A percentile compares a stretch with the other conserved stretches of the same genome.
These are phyloP conservation scores for Ascidia mentula DNA, from an alignment of 23 tunicate species.

Conservation along the genomic window DNA sequence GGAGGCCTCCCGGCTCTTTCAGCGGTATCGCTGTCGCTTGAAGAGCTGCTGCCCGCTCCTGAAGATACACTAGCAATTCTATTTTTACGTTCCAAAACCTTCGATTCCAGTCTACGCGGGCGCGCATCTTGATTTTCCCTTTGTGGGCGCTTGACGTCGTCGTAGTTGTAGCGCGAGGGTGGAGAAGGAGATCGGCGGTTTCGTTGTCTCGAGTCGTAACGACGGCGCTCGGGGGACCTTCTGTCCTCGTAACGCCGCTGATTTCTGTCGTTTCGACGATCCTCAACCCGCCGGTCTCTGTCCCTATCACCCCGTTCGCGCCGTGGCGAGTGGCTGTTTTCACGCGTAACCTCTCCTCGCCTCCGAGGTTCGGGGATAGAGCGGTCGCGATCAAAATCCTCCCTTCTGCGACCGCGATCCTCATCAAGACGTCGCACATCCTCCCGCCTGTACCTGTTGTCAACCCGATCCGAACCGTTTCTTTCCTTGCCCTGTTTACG, in stretches of 20 bases:
- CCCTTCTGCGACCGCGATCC: neutral
- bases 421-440: neutral
- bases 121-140: neutral
- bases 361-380: neutral
- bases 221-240: neutral
- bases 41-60: neutral
- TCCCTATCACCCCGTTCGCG: neutral
- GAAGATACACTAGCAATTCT: neutral
- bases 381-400: neutral
- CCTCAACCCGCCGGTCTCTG: neutral
- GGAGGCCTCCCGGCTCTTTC: neutral
- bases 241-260: neutral
- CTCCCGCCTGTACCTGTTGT: neutral
- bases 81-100: neutral
- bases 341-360: neutral
- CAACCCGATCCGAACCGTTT: neutral
- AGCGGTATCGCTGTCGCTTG: neutral
- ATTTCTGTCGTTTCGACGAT: neutral
- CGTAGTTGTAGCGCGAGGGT: neutral
- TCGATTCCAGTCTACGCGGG: neutral
- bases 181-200: neutral
- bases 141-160: neutral
- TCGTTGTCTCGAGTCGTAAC: neutral
- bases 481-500: neutral
- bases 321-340: neutral